phyloP scores from a whole-genome alignment of 2,888 invertebrate genomes.

The Criorhina ranunculi region DNA sequence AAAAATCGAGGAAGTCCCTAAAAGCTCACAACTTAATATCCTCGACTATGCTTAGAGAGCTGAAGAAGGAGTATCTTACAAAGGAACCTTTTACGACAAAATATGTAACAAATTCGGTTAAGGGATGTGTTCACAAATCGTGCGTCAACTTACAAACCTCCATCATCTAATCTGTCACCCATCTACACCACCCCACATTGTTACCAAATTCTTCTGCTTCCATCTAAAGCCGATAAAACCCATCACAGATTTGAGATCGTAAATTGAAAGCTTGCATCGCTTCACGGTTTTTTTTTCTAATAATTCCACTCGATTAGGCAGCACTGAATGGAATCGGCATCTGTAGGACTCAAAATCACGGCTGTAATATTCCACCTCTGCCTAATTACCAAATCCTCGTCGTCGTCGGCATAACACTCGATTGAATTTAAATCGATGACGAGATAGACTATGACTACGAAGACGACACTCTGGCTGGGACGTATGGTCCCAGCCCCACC shows the following conservation, averaged over 20 bases:
- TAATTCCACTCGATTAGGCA: constrained; percentile 73
- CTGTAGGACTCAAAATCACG: constrained; percentile 26
- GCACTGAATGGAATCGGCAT: constrained; percentile 51
- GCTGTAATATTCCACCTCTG: constrained; percentile 28
- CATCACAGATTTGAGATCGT: constrained; percentile 33
- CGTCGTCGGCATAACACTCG: constrained; percentile 69
- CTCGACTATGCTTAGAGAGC: no score
- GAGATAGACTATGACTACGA: constrained; percentile 1
- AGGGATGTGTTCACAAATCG: no score
- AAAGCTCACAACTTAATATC: no score
- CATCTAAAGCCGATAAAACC: constrained; percentile 5
- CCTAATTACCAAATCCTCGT: constrained; percentile 68
- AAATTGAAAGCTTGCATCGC: constrained; percentile 53
- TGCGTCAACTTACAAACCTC: no score
- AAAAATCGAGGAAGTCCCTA: no score
- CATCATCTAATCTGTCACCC: no score
- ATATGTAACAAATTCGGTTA: no score
- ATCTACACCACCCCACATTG: no score
- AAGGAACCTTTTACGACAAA: no score
- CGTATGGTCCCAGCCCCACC: constrained; percentile 29
- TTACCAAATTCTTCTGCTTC: background rate
- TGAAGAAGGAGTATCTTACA: no score
- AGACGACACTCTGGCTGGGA: constrained; percentile 66
- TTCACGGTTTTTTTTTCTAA: constrained; percentile 59
- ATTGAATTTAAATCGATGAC: constrained; percentile 74